Conservation (phyloP, 1,140 invertebrate species). For the Paracyclopina nana region DNA sequence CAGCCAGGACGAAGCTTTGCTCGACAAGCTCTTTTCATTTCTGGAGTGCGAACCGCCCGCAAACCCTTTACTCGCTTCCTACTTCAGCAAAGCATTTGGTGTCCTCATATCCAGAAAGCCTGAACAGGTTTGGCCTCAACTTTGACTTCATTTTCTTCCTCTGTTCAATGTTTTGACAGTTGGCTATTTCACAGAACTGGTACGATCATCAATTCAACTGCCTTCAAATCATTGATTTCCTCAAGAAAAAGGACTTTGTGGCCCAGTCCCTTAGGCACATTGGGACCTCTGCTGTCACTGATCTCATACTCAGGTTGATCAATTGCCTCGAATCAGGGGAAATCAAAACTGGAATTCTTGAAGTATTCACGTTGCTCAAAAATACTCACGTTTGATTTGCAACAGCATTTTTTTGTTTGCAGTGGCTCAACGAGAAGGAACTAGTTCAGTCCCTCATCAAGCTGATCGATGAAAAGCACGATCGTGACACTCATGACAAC, state of each 20-base stretch:
- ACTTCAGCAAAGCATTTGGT: constrained; percentile 82
- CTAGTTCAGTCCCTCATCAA: constrained; percentile 60
- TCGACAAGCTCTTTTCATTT: constrained; percentile 70
- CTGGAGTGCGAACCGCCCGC: constrained; percentile 61
- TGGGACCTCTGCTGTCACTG: constrained; percentile 83
- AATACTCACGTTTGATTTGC: no score
- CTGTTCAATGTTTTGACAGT: no score
- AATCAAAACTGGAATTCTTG: constrained; percentile 21
- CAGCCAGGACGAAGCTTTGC: constrained; percentile 47
- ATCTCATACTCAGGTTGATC: constrained; percentile 67
- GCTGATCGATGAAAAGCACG: constrained; percentile 49
- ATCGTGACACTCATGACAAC: constrained; percentile 52
- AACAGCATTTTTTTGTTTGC: constrained; percentile 25
- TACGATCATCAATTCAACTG: constrained; percentile 72
- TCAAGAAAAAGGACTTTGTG: constrained; percentile 67
- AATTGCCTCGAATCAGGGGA: constrained; percentile 59
- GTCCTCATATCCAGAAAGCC: constrained; percentile 58
- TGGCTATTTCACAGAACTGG: constrained; percentile 58
- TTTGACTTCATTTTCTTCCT: constrained; percentile 15
- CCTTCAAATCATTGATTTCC: constrained; percentile 71
- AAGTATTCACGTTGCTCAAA: no score
- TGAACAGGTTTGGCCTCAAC: constrained; percentile 38
- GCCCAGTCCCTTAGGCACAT: constrained; percentile 64
- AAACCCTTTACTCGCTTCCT: constrained; percentile 81
- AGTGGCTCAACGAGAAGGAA: constrained; percentile 76